phyloP scores from a whole-genome alignment of 2,888 invertebrate genomes.

The Leuctra nigra region DNA sequence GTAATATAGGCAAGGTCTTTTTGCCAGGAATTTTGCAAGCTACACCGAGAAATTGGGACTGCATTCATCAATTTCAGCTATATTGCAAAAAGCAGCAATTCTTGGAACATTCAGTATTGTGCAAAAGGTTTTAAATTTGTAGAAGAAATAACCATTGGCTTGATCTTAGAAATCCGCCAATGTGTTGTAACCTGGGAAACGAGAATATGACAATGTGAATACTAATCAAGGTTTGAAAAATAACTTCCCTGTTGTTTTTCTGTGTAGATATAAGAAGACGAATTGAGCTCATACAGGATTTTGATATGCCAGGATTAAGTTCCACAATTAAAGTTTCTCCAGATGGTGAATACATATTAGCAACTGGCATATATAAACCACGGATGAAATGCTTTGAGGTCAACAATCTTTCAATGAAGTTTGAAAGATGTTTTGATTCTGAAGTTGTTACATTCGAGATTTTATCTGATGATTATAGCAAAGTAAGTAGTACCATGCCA shows the following conservation, averaged over 20 bases:
- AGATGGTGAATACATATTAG: constrained; percentile 88
- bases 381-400: constrained; percentile 95
- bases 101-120: too few relatives aligned
- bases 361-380: constrained; percentile 94
- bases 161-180: too few relatives aligned
- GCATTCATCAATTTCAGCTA: too few relatives aligned
- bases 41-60: too few relatives aligned
- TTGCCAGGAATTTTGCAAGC: too few relatives aligned
- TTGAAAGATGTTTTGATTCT: constrained; percentile 95
- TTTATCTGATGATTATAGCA: constrained; percentile 93
- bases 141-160: too few relatives aligned
- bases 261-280: constrained; percentile 70
- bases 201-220: too few relatives aligned
- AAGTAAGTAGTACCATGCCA: constrained; percentile 52
- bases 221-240: not conserved
- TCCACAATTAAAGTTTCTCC: constrained; percentile 74
- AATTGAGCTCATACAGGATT: constrained; percentile 97
- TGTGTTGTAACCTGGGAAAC: too few relatives aligned
- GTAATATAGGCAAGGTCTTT: too few relatives aligned
- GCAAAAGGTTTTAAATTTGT: too few relatives aligned
- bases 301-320: constrained; percentile 97
- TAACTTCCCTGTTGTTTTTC: not conserved
- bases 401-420: constrained; percentile 90
- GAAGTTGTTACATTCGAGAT: constrained; percentile 92
- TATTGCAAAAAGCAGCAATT: too few relatives aligned